Evolutionary conservation across 2,797 vertebrate species (phyloP).

Genomic region (Clarias laeviceps): DNA sequence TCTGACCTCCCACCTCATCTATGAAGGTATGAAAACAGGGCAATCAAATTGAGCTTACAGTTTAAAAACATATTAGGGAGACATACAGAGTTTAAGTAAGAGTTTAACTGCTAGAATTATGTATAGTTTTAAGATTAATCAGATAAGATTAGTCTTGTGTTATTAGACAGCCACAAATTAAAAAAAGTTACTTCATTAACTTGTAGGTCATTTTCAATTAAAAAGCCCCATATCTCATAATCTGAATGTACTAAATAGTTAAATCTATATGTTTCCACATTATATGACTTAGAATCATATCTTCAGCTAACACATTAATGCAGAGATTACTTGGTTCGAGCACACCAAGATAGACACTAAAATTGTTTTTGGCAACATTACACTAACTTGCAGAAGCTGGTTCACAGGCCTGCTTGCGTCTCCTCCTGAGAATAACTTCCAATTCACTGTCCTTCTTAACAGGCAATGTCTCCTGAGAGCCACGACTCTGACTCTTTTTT

Average conservation of each 20-base stretch:
- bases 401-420: conserved; percentile 79
- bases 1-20: conserved; percentile 71
- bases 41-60: background rate
- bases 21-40: conserved; percentile 26
- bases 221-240: background rate
- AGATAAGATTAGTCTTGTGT: background rate
- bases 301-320: background rate
- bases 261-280: background rate
- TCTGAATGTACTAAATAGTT: background rate
- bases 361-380: background rate
- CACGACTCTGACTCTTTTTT: conserved; percentile 79
- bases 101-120: background rate
- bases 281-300: background rate
- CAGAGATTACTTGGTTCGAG: background rate
- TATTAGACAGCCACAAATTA: background rate
- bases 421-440: conserved; percentile 79
- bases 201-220: background rate
- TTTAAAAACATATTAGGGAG: too few species aligned
- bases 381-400: conserved; percentile 66
- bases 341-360: background rate
- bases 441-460: conserved; percentile 81
- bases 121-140: background rate
- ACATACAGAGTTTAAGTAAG: background rate
- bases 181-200: background rate
- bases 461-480: conserved; percentile 71